Conservation (phyloP, 2,797 vertebrate genomes). For the Rhinophrynus dorsalis region DNA sequence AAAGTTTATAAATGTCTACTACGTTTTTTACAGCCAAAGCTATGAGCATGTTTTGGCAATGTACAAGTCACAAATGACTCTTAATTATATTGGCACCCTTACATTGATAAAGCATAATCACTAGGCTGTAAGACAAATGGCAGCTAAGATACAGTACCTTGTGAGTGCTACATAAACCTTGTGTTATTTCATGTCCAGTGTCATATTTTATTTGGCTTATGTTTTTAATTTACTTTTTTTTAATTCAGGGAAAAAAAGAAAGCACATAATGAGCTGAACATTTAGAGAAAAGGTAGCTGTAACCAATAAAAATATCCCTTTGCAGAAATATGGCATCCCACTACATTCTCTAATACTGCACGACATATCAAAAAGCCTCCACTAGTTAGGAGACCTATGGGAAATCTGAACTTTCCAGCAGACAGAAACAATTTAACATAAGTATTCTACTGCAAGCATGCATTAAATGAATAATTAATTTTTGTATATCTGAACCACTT, state of each 20-base stretch:
- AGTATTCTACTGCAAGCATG: too few species aligned
- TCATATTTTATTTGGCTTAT: not conserved
- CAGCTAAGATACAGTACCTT: not conserved
- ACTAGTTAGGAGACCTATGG: constrained; percentile 9
- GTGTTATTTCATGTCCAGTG: not conserved
- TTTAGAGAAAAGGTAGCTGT: not conserved
- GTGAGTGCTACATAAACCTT: not conserved
- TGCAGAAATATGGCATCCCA: constrained; percentile 1
- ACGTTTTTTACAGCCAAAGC: not conserved
- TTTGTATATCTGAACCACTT: too few species aligned
- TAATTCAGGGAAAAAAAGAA: constrained; percentile 1
- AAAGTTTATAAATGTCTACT: not conserved
- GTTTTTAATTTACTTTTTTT: not conserved
- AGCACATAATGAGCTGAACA: constrained; percentile 13
- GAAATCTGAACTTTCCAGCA: constrained; percentile 16
- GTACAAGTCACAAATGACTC: not conserved
- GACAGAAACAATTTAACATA: constrained; percentile 39
- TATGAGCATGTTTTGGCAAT: not conserved
- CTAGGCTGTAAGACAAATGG: not conserved
- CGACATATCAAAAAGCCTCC: constrained; percentile 10
- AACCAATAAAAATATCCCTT: constrained; percentile 23
- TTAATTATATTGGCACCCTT: not conserved
- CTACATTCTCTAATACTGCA: constrained; percentile 19
- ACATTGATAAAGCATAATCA: not conserved
- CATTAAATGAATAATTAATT: too few species aligned